A percentile compares a stretch with the other conserved stretches of the same genome.
These are phyloP conservation scores for Thera britannica DNA, from an alignment of 2,888 invertebrate species.

Conservation along the genomic window DNA sequence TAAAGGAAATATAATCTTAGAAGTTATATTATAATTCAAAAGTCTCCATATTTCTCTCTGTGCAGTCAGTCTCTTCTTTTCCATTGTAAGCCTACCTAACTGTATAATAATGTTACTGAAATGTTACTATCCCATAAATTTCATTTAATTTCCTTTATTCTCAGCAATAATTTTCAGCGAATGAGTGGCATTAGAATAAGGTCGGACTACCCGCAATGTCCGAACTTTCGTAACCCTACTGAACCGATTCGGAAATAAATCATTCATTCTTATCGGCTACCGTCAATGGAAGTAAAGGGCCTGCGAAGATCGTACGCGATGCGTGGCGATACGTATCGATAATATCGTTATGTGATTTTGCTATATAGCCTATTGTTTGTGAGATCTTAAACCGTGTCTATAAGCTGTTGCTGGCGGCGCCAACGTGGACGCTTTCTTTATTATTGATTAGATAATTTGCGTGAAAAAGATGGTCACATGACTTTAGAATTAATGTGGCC, in stretches of 20 bases:
- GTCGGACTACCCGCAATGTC: background rate
- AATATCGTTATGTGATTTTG: constrained; percentile 12
- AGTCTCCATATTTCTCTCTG: no score
- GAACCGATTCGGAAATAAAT: constrained; percentile 22
- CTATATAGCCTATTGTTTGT: constrained; percentile 7
- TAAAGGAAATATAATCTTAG: no score
- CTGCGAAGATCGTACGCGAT: constrained; percentile 21
- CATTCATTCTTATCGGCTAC: constrained; percentile 26
- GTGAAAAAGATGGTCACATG: no score
- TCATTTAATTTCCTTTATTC: background rate
- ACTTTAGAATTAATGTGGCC: no score
- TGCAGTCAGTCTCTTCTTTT: no score
- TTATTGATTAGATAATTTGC: background rate
- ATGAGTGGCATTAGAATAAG: background rate
- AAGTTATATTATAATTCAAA: no score
- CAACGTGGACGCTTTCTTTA: background rate
- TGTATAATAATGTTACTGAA: no score
- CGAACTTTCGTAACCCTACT: background rate
- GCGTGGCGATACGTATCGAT: constrained; percentile 4
- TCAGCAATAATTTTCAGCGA: background rate
- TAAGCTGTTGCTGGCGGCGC: background rate
- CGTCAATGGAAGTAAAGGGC: constrained; percentile 21
- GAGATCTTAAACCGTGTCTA: background rate
- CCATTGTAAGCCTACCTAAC: no score
- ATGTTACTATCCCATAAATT: background rate